Percentiles rank a stretch among this genome's conserved stretches.
phyloP scores from a whole-genome alignment of 1,140 invertebrate species.

The Matsumurasca onukii region DNA sequence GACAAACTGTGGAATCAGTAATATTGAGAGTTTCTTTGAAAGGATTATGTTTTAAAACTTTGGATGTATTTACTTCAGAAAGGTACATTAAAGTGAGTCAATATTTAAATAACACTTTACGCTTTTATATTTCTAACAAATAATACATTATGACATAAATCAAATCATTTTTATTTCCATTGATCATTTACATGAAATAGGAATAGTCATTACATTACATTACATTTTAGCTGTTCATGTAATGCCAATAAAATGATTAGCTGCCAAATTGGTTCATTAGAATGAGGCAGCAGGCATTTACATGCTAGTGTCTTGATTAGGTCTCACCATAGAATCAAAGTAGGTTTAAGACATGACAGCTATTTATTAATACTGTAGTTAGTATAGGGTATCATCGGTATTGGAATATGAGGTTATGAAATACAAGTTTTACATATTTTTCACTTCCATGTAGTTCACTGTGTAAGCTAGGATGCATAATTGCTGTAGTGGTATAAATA shows the following conservation, averaged over 20 bases:
- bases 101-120: neutral
- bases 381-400: too few relatives aligned
- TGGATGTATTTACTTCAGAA: conserved; percentile 61
- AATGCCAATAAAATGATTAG: neutral
- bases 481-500: too few relatives aligned
- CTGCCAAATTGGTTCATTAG: neutral
- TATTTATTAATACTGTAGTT: too few relatives aligned
- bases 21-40: conserved; percentile 58
- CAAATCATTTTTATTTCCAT: neutral
- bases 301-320: too few relatives aligned
- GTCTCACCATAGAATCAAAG: too few relatives aligned
- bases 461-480: neutral
- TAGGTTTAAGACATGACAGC: too few relatives aligned
- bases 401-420: neutral
- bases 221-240: neutral
- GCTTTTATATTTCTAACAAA: neutral
- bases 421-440: neutral
- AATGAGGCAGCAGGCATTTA: too few relatives aligned
- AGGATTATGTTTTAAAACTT: conserved; percentile 52
- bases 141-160: neutral
- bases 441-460: neutral
- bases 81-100: conserved; percentile 58
- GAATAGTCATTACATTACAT: neutral
- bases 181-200: neutral
- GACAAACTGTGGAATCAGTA: conserved; percentile 56